These are phyloP conservation scores for Tetrao urogallus DNA, from an alignment of 2,113 vertebrate genomes.

Conservation along the genomic window DNA sequence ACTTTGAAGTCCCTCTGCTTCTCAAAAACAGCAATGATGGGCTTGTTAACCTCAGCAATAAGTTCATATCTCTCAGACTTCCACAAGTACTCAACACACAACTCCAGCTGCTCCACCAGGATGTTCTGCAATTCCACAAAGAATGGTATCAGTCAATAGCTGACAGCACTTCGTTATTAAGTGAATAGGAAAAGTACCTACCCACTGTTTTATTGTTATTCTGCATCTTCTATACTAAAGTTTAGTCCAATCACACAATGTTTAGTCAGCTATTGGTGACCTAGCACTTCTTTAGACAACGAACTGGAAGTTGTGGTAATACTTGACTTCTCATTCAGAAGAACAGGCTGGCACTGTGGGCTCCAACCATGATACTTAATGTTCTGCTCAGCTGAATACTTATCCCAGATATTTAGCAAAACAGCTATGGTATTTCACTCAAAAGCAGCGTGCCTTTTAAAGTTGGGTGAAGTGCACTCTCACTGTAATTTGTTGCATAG, in stretches of 20 bases:
- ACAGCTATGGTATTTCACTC: not conserved
- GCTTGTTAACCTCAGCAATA: slow-evolving; percentile 97
- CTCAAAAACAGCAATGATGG: slow-evolving; percentile 95
- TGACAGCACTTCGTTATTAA: not conserved
- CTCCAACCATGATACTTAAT: not conserved
- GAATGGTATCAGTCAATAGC: not conserved
- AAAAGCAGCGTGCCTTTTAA: not conserved
- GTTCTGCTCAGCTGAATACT: not conserved
- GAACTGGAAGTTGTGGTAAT: not conserved
- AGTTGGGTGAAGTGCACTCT: rapidly evolving
- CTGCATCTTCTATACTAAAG: not conserved
- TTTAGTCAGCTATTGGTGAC: not conserved
- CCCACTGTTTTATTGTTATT: not conserved
- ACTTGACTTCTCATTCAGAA: not conserved
- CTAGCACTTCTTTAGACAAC: not conserved
- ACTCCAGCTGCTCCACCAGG: slow-evolving; percentile 93
- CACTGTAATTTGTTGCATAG: not conserved
- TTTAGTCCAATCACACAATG: not conserved
- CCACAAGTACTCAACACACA: slow-evolving; percentile 97
- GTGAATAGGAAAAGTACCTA: not conserved
- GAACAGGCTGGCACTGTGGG: not conserved
- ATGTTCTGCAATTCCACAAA: slow-evolving; percentile 82
- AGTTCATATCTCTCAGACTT: slow-evolving; percentile 96
- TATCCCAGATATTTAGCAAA: not conserved
- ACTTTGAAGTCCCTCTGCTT: slow-evolving; percentile 98